Conservation (phyloP, 2,888 invertebrate genomes). For the Notodonta dromedarius region DNA sequence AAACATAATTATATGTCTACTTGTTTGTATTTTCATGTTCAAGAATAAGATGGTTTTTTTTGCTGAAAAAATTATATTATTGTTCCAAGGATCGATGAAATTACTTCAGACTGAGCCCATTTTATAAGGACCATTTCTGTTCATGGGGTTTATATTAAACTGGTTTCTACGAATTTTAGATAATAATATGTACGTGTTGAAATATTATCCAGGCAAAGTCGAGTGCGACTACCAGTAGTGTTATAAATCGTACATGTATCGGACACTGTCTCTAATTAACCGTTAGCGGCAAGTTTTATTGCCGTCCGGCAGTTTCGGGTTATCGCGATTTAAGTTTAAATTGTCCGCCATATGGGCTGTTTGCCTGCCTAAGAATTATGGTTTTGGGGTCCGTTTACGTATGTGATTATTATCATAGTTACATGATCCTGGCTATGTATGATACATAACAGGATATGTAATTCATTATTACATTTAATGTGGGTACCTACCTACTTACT, state of each 20-base stretch:
- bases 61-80: no score
- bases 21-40: no score
- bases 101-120: no score
- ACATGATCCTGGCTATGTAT: slow-evolving; percentile 30
- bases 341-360: slow-evolving; percentile 68
- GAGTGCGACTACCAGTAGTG: slow-evolving; percentile 24
- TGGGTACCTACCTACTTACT: no score
- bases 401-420: slow-evolving; percentile 1
- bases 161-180: not conserved
- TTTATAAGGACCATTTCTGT: no score
- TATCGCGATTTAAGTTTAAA: slow-evolving; percentile 72
- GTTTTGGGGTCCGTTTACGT: slow-evolving; percentile 46
- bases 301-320: slow-evolving; percentile 66
- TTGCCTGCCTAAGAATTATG: slow-evolving; percentile 59
- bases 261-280: slow-evolving; percentile 76
- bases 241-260: slow-evolving; percentile 67
- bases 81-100: no score
- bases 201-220: slow-evolving; percentile 12
- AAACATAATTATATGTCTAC: no score
- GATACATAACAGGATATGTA: slow-evolving; percentile 3
- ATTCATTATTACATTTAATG: no score
- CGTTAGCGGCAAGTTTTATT: slow-evolving; percentile 77
- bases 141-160: not conserved
- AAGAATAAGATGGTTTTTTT: no score
- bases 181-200: not conserved